These are phyloP conservation scores for Brachionus koreanus DNA, from an alignment of 1,140 invertebrate species.

Conservation along the genomic window DNA sequence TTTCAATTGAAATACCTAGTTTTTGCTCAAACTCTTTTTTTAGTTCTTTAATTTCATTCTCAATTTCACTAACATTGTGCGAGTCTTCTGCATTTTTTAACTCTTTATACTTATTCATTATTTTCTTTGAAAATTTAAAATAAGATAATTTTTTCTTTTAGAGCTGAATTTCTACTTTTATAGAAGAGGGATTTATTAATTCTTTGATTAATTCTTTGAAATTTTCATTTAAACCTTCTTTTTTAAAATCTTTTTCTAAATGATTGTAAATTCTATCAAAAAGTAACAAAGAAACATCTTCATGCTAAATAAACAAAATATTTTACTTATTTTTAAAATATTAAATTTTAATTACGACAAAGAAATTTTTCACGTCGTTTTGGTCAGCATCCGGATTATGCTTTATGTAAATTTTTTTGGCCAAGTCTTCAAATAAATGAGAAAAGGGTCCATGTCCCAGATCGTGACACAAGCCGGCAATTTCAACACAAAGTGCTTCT, in stretches of 20 bases:
- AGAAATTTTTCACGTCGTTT: background rate
- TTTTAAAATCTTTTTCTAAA: conserved; percentile 50
- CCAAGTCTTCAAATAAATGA: conserved; percentile 62
- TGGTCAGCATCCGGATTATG: conserved; percentile 9
- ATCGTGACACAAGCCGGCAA: conserved; percentile 69
- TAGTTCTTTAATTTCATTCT: background rate
- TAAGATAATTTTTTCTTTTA: background rate
- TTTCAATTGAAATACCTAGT: background rate
- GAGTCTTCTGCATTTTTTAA: background rate
- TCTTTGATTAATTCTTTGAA: conserved; percentile 60
- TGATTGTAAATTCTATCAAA: conserved; percentile 60
- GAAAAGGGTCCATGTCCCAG: conserved; percentile 66
- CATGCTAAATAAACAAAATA: conserved; percentile 55
- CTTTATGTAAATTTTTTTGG: conserved; percentile 40
- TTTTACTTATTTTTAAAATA: background rate
- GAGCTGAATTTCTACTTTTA: background rate
- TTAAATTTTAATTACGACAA: background rate
- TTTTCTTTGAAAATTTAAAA: background rate
- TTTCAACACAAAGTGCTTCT: conserved; percentile 62
- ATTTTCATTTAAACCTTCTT: conserved; percentile 48
- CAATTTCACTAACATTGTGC: background rate
- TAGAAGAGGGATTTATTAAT: conserved; percentile 51
- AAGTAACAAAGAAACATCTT: conserved; percentile 58
- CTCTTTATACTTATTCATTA: background rate
- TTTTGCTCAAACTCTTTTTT: background rate